Conservation (phyloP, 2,888 invertebrate genomes). For the Parapristionchus giblindavisi region DNA sequence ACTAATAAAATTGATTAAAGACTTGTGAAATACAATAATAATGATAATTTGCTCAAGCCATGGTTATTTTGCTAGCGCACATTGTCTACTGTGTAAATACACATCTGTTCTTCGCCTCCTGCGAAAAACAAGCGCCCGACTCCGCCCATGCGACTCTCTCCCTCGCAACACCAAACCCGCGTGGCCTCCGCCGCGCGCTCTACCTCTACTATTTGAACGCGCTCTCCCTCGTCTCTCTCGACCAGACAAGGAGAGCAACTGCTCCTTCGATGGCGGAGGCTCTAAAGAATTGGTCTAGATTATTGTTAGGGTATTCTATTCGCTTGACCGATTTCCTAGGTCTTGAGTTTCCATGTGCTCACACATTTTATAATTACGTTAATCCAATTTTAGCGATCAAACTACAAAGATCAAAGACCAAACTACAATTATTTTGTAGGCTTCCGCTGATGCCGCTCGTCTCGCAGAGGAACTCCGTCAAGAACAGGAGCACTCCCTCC, state of each 20-base stretch:
- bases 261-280: too few relatives aligned
- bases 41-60: too few relatives aligned
- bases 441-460: conserved; percentile 90
- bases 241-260: too few relatives aligned
- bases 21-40: too few relatives aligned
- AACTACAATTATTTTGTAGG: conserved; percentile 69
- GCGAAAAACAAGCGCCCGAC: too few relatives aligned
- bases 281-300: too few relatives aligned
- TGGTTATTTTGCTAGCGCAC: too few relatives aligned
- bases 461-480: conserved; percentile 89
- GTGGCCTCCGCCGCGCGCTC: too few relatives aligned
- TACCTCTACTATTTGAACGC: too few relatives aligned
- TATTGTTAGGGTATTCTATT: not conserved
- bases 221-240: too few relatives aligned
- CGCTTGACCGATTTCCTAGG: not conserved
- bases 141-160: not conserved
- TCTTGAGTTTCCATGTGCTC: not conserved
- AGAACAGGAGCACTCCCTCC: conserved; percentile 93
- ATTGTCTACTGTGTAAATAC: too few relatives aligned
- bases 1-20: not conserved
- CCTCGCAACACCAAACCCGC: not conserved
- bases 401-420: conserved; percentile 68
- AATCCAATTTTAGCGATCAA: not conserved
- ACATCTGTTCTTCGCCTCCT: too few relatives aligned
- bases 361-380: not conserved